Evolutionary conservation across 2,113 vertebrate species (phyloP).

Genomic region (Microtus ochrogaster): DNA sequence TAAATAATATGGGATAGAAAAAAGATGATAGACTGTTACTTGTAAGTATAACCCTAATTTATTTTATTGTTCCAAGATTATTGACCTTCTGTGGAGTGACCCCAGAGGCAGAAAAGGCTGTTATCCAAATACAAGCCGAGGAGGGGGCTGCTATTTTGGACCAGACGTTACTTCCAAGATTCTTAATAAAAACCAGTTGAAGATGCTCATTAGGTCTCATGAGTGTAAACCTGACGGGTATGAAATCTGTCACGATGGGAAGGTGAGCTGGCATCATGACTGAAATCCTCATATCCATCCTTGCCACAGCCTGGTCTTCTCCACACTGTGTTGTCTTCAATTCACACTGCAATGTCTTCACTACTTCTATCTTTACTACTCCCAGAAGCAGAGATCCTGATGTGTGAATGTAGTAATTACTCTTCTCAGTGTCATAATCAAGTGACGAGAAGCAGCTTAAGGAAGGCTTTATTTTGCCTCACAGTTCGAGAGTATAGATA

Average conservation of each 20-base stretch:
- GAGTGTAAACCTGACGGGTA: slow-evolving; percentile 97
- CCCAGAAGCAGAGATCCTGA: slow-evolving; percentile 43
- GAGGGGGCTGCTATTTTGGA: slow-evolving; percentile 97
- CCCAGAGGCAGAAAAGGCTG: slow-evolving; percentile 93
- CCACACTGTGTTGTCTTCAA: neutral
- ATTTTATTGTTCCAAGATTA: slow-evolving; percentile 86
- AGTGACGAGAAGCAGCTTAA: neutral
- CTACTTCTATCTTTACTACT: slow-evolving; percentile 1
- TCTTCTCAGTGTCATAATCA: neutral
- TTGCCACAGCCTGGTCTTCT: neutral
- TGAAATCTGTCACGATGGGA: slow-evolving; percentile 93
- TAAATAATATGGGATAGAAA: slow-evolving; percentile 50
- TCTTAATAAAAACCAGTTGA: slow-evolving; percentile 90
- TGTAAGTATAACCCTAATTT: slow-evolving; percentile 53
- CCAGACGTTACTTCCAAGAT: slow-evolving; percentile 92
- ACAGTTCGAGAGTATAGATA: neutral
- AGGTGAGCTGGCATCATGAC: slow-evolving; percentile 86
- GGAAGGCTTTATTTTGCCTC: neutral
- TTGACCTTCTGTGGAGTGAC: slow-evolving; percentile 97
- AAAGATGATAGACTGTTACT: slow-evolving; percentile 18
- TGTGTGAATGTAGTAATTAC: neutral
- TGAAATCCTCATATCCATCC: neutral
- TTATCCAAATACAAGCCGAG: slow-evolving; percentile 92
- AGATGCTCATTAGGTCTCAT: slow-evolving; percentile 95
- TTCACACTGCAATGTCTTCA: slow-evolving; percentile 16